phyloP scores from a whole-genome alignment of 1,140 invertebrate species.

The Eriosoma lanigerum region DNA sequence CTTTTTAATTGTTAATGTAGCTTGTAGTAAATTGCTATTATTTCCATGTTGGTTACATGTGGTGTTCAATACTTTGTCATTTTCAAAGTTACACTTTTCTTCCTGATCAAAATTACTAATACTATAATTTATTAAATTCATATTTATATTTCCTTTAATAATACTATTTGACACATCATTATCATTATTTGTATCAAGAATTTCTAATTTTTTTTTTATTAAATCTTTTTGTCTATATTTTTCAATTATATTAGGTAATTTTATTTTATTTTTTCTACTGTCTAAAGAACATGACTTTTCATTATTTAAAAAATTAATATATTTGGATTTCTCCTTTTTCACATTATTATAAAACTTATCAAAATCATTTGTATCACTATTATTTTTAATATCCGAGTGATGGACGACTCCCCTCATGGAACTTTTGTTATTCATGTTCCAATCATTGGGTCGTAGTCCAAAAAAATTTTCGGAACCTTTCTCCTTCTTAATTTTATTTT shows the following conservation, averaged over 20 bases:
- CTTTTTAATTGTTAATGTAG: neutral
- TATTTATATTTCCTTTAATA: neutral
- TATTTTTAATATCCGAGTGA: conserved; percentile 20
- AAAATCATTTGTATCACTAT: neutral
- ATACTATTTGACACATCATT: neutral
- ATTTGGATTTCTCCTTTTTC: neutral
- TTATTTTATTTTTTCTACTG: neutral
- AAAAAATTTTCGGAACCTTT: conserved; percentile 29
- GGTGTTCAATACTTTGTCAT: neutral
- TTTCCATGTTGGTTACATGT: neutral
- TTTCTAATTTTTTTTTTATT: neutral
- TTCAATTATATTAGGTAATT: neutral
- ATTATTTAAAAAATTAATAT: neutral
- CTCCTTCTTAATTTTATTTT: conserved; percentile 1
- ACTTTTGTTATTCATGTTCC: conserved; percentile 24
- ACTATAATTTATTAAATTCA: neutral
- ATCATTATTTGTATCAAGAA: neutral
- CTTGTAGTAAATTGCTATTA: neutral
- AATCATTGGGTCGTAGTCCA: conserved; percentile 49
- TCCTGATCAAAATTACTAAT: neutral
- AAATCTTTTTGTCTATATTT: neutral
- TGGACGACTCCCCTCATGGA: conserved; percentile 44
- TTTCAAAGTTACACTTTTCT: neutral
- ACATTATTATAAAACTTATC: neutral
- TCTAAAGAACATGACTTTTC: neutral